Evolutionary conservation across 2,888 invertebrate genomes (phyloP).

Genomic region (Caenorhabditis afra): DNA sequence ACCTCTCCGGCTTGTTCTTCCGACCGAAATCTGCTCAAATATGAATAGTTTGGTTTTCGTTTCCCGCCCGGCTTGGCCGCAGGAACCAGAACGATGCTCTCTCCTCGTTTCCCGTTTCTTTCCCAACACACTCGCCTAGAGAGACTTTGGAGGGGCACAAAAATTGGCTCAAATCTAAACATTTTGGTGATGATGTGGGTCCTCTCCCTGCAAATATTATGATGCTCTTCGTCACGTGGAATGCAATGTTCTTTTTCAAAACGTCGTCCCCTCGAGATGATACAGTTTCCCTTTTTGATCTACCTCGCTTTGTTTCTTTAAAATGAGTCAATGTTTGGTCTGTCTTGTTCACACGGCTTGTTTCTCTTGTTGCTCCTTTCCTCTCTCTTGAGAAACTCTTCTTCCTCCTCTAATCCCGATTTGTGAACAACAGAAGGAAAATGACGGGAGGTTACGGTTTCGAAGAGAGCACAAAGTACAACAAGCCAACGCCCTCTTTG

Average conservation of each 20-base stretch:
- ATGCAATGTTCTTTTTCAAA: not conserved
- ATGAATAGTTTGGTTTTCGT: conserved; percentile 25
- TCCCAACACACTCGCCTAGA: too few species aligned
- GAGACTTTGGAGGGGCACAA: not conserved
- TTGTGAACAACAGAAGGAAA: conserved; percentile 29
- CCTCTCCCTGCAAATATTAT: conserved; percentile 27
- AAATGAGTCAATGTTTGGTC: conserved; percentile 48
- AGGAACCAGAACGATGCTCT: conserved; percentile 17
- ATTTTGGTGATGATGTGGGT: conserved; percentile 14
- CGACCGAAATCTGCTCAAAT: conserved; percentile 32
- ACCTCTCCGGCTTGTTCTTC: not conserved
- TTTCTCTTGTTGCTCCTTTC: conserved; percentile 3
- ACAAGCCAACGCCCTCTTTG: not conserved
- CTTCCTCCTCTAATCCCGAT: conserved; percentile 27
- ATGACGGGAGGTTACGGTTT: conserved; percentile 25
- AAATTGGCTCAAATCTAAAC: conserved; percentile 58
- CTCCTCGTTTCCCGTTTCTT: not conserved
- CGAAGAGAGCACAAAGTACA: conserved; percentile 22
- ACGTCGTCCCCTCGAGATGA: not conserved
- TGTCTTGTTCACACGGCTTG: conserved; percentile 19
- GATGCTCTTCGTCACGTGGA: conserved; percentile 4
- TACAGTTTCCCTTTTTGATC: not conserved
- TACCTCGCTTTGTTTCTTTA: conserved; percentile 11
- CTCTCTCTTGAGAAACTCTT: not conserved
- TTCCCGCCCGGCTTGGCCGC: not conserved